A percentile compares a stretch with the other conserved stretches of the same genome.
phyloP scores from a whole-genome alignment of 2,797 vertebrate genomes.

The Pseudomugil tenellus region DNA sequence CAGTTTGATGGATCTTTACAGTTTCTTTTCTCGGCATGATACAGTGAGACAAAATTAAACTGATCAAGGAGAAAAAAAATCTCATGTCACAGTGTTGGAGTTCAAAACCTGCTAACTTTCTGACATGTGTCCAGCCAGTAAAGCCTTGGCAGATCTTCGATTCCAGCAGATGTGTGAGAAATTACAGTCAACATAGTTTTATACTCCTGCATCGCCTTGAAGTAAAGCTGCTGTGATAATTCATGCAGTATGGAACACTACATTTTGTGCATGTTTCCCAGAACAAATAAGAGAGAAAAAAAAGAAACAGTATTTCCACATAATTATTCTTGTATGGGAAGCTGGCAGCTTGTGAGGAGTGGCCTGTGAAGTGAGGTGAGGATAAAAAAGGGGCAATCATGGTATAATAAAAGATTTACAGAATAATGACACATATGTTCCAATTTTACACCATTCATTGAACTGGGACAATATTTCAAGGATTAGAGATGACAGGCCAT shows the following conservation, averaged over 20 bases:
- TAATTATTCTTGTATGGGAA: constrained; percentile 16
- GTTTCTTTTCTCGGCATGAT: constrained; percentile 26
- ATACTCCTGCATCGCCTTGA: constrained; percentile 23
- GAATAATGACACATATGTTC: constrained; percentile 79
- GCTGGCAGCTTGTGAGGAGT: constrained; percentile 19
- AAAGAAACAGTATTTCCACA: constrained; percentile 14
- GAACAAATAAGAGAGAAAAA: background rate
- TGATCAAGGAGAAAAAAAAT: constrained; percentile 64
- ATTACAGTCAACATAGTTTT: constrained; percentile 30
- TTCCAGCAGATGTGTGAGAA: constrained; percentile 53
- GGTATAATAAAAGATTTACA: constrained; percentile 77
- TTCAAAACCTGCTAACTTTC: constrained; percentile 70
- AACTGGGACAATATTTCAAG: constrained; percentile 69
- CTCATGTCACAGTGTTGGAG: constrained; percentile 61
- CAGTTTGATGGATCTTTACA: constrained; percentile 38
- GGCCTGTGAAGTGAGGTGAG: constrained; percentile 15
- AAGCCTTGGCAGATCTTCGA: constrained; percentile 75
- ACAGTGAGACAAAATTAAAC: constrained; percentile 47
- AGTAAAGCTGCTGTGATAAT: constrained; percentile 32
- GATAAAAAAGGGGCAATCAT: constrained; percentile 25
- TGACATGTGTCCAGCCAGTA: constrained; percentile 62
- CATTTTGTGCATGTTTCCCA: constrained; percentile 8
- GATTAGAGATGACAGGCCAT: constrained; percentile 72
- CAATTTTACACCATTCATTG: constrained; percentile 73
- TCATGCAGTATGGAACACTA: constrained; percentile 28